Evolutionary conservation across 2,888 invertebrate species (phyloP), one percentile per base, ranked within the genome.

Genomic region (Drosophila mayaguana): DNA sequence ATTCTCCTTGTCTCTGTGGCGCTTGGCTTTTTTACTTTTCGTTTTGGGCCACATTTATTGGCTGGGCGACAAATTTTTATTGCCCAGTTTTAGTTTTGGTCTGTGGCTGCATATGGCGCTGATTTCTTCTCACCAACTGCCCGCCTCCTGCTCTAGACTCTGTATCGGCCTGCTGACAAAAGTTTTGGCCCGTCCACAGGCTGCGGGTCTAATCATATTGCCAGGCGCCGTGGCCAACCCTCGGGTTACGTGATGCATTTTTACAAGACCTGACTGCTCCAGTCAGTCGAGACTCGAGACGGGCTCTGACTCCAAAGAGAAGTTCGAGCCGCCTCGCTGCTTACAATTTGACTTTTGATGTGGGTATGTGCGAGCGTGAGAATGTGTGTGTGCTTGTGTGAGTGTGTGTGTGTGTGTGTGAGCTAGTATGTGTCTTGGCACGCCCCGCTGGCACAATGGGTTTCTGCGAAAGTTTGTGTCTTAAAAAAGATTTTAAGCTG

Each of bases 51-150:
- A 83, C 86, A 88, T 87, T 87, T 87, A 87, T 87, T 88, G 86
- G 88, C 74, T 72, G 63, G 69, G 79, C 81, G 86, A 86, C 87
- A 87, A 86, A 87, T 88, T 88, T 86, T 88, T 88, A 87, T 87
- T 88, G 87, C 79, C 75, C 72, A 60, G 72, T 72, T 76, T 72
- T 80, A 83, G 78, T 77, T 77, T 76, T 72, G 75, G 74, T 71
- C 71, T 78, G 79, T 51, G 80, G 40, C 59, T 61, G 80, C 69
- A 86, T 83, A 81, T 83, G 86, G 72, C 74, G 68, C 74, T 70
- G 79, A 71, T 72, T 82, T 75, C 72, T 67, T 75, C 63, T 80
- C 74, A 62, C 67, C 63, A 54, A 28, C 54, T 32, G 16, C 40
- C 25, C 40, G 12, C 3, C 14, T 43, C 7, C 32, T 22, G 9